Conservation (phyloP, 1,140 invertebrate species). For the Cydia strobilella region DNA sequence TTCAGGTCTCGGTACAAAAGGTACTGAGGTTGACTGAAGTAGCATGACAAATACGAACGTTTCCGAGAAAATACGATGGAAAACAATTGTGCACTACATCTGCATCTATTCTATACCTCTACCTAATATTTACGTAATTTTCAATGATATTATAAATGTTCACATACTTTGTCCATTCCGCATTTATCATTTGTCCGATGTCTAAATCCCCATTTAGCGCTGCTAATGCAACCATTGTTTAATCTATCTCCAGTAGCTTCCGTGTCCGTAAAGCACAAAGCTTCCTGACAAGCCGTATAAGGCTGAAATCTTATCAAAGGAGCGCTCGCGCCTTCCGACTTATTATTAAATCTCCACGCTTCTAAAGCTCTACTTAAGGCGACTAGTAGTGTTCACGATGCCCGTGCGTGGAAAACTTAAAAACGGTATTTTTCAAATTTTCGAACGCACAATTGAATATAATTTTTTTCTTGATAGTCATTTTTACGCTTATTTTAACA, state of each 20-base stretch:
- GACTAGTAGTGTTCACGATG: background rate
- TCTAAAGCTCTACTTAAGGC: conserved; percentile 3
- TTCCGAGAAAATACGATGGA: no score
- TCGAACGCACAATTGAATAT: no score
- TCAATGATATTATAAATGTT: background rate
- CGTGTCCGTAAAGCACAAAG: background rate
- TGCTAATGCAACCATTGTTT: background rate
- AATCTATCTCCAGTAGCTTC: background rate
- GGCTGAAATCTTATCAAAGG: conserved; percentile 11
- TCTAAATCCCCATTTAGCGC: background rate
- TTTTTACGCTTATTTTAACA: no score
- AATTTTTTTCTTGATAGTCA: no score
- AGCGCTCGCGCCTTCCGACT: conserved; percentile 10
- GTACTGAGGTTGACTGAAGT: no score
- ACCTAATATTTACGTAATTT: background rate
- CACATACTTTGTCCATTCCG: background rate
- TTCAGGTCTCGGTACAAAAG: no score
- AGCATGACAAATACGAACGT: no score
- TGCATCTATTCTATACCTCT: no score
- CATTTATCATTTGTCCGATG: background rate
- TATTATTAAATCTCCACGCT: conserved; percentile 22
- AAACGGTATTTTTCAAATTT: no score
- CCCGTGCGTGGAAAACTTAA: no score
- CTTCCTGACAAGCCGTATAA: background rate
- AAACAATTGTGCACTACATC: no score